A percentile compares a stretch with the other conserved stretches of the same genome.
Evolutionary conservation across 1,140 invertebrate species (phyloP).

Genomic region (Ectropis grisescens): DNA sequence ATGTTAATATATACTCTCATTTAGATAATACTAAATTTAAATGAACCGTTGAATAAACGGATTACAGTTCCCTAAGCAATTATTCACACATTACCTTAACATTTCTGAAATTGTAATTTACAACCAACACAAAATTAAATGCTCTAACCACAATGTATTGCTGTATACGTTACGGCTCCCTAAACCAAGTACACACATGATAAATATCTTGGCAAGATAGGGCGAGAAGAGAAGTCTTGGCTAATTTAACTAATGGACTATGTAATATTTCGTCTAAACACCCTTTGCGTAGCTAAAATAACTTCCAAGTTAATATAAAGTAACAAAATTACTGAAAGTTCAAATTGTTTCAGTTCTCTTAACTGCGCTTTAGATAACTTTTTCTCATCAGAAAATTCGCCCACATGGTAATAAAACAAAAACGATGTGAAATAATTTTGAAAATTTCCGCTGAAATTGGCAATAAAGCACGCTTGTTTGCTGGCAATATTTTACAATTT

Average conservation of each 20-base stretch:
- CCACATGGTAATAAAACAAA: no score
- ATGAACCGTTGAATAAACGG: no score
- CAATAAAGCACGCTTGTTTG: no score
- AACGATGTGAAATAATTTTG: no score
- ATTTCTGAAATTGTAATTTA: constrained; percentile 58
- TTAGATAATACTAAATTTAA: no score
- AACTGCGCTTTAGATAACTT: constrained; percentile 8
- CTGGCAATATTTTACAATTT: no score
- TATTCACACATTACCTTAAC: neutral
- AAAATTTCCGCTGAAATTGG: no score
- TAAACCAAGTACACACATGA: constrained; percentile 44
- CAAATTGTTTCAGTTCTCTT: constrained; percentile 15
- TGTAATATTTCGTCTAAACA: constrained; percentile 23
- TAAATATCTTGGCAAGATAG: constrained; percentile 49
- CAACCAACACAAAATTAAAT: constrained; percentile 46
- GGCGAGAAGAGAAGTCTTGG: constrained; percentile 54
- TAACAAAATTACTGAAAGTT: constrained; percentile 15
- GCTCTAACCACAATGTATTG: constrained; percentile 46
- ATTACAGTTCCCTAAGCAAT: no score
- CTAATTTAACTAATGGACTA: constrained; percentile 64
- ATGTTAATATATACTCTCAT: no score
- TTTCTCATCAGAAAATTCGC: constrained; percentile 8
- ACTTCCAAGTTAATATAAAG: constrained; percentile 1
- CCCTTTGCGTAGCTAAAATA: constrained; percentile 9
- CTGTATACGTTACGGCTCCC: constrained; percentile 9